Evolutionary conservation across 1,140 invertebrate genomes (phyloP).

Genomic region (Elymnias hypermnestra): DNA sequence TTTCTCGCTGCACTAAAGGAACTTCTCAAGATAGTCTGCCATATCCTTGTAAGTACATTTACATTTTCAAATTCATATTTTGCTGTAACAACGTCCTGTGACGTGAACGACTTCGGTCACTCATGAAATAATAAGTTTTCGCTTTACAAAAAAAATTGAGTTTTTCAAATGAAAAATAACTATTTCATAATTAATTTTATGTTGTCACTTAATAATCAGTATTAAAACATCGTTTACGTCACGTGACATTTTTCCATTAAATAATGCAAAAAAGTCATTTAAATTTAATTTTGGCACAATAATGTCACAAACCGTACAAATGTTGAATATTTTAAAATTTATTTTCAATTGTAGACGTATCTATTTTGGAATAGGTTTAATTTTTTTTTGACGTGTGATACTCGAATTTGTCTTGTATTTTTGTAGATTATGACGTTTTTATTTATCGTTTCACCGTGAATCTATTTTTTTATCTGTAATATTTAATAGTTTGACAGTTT

Average conservation of each 20-base stretch:
- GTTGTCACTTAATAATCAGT: too few relatives aligned
- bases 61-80: slow-evolving; percentile 8
- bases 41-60: slow-evolving; percentile 64
- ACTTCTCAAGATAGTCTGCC: slow-evolving; percentile 65
- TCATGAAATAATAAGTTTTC: not conserved
- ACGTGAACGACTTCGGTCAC: not conserved
- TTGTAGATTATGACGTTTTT: not conserved
- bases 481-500: slow-evolving; percentile 41
- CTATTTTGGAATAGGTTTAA: slow-evolving; percentile 7
- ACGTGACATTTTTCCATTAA: too few relatives aligned
- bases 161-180: not conserved
- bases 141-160: not conserved
- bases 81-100: not conserved
- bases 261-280: too few relatives aligned
- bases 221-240: too few relatives aligned
- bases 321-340: slow-evolving; percentile 13
- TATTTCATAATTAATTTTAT: too few relatives aligned
- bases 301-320: slow-evolving; percentile 19
- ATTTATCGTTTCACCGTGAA: not conserved
- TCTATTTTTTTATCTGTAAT: slow-evolving; percentile 28
- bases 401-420: slow-evolving; percentile 15
- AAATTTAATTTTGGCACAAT: slow-evolving; percentile 3
- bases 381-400: slow-evolving; percentile 17
- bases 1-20: slow-evolving; percentile 59
- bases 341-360: slow-evolving; percentile 20